phyloP scores from a whole-genome alignment of 2,113 vertebrate species.

The Gavia stellata region DNA sequence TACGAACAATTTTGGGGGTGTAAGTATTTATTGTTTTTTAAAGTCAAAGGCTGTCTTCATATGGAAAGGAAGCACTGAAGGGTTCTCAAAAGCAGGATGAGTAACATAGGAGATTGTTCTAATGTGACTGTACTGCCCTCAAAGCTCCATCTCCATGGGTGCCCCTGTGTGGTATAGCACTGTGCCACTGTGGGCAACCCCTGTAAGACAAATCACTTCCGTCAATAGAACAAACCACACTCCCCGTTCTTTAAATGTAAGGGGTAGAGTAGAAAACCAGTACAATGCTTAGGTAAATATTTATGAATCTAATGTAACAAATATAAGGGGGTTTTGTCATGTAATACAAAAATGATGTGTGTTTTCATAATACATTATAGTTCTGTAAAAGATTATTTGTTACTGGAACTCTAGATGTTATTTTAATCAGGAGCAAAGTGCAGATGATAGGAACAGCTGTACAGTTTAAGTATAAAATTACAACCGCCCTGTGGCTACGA shows the following conservation, averaged over 20 bases:
- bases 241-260: conserved; percentile 18
- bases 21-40: background rate
- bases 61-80: background rate
- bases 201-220: background rate
- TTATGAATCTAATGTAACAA: conserved; percentile 46
- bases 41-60: conserved; percentile 26
- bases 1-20: background rate
- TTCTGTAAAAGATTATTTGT: conserved; percentile 34
- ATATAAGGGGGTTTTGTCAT: background rate
- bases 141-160: background rate
- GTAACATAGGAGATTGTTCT: background rate
- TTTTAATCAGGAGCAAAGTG: conserved; percentile 51
- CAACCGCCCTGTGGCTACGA: conserved; percentile 51
- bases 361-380: conserved; percentile 31
- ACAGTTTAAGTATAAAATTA: conserved; percentile 41
- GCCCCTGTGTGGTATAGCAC: accelerated
- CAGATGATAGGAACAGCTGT: conserved; percentile 37
- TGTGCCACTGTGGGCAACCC: background rate
- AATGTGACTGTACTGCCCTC: background rate
- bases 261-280: background rate
- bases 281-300: background rate
- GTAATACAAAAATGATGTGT: background rate
- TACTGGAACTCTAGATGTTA: conserved; percentile 34
- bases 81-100: background rate
- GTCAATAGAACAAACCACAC: conserved; percentile 9